Base-by-base conservation (phyloP, 2,113 vertebrate genomes). In the Hydrolagus affinis region DNA sequence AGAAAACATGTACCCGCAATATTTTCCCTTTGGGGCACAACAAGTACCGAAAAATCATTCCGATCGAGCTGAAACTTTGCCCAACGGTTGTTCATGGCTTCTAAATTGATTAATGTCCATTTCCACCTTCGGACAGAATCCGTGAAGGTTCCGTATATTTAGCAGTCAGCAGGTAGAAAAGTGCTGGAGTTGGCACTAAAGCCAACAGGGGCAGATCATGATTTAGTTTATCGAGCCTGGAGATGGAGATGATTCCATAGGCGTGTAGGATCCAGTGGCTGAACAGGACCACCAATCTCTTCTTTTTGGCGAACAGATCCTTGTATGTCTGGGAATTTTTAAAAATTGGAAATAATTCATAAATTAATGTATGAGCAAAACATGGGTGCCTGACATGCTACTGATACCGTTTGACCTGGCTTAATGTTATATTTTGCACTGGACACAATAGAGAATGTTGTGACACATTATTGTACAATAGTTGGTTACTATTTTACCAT, bases 221-320 rank as follows among this genome's bases (percentile, higher is more conserved):
- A 83, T 96, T 95, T 2, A 98, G 91, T 83, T 95, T 96, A 89
- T 97, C 96, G 90, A 98, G 89, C 87, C 96, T 95, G 86, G 97
- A 97, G 91, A 99, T 98, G 23, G 98, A 99, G 92, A 99, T 94
- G 86, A 99, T 98, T 85, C 97, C 98, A 10, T 99, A 99, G 0
- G 96, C 97, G 9, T 99, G 98, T 70, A 99, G 94, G n/a, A 98
- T 88, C 98, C 98, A 99, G 87, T 99, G 97, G 88, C 98, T 99
- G 89, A 98, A 95, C 87, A 99, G 95, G 60, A 99, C 96, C 0
- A 99, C 94, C 10, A 99, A 92, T 66, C 96, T 95, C 89, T 98
- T 99, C 96, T 99, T 99, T 91, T 95, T 96, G 15, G 94, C 94
- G 0, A 97, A 90, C 74, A 99, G 95, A 88, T 96, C 96, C 91